Evolutionary conservation across 1,140 invertebrate species (phyloP), one percentile per base, ranked within the genome.

Genomic region (Notospermus geniculatus): DNA sequence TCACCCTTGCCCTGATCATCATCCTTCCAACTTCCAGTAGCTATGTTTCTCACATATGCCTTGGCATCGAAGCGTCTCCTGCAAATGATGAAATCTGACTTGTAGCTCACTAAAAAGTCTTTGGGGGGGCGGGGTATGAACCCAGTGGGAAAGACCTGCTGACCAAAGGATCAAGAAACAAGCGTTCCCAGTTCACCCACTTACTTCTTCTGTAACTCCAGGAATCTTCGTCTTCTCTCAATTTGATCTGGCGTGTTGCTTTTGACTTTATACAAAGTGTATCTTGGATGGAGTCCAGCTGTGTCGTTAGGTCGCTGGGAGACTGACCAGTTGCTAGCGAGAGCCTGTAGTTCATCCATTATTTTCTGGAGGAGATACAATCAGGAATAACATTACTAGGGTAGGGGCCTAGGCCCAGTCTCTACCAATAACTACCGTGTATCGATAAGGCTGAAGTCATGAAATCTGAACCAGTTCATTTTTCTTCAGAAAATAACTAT

Each of bases 141-240:
- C 30, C 23, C 11, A 56, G 30, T 25, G 17, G 17, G 9, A 56
- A 56, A 56, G 11, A 11, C 30, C 22, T 36, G n/a, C n/a, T 56
- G 54, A 23, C 11, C 30, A 36, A 17, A 15, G 25, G 30, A 36
- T 56, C 11, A 36, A 36, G 23, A 13, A 13, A 15, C 15, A 53
- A 30, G 30, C 7, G 29, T 7, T 23, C 32, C 2, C 45, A 15
- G 30, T 5, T 4, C 2, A 58, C 52, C 17, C 22, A 2, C 53
- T 66, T 64, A 79, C 79, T 71, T 66, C 69, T 80, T 81, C 61
- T 80, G 79, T 41, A 66, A 57, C 23, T 78, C 71, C 28, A 81
- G 62, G 17, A 79, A 66, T 36, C 61, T 63, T 57, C 65, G 66
- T 52, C 79, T 59, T 28, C 79, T 66, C 15, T 69, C 67, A 22